Evolutionary conservation across 2,113 vertebrate genomes (phyloP).

Genomic region (Coregonus clupeaformis): DNA sequence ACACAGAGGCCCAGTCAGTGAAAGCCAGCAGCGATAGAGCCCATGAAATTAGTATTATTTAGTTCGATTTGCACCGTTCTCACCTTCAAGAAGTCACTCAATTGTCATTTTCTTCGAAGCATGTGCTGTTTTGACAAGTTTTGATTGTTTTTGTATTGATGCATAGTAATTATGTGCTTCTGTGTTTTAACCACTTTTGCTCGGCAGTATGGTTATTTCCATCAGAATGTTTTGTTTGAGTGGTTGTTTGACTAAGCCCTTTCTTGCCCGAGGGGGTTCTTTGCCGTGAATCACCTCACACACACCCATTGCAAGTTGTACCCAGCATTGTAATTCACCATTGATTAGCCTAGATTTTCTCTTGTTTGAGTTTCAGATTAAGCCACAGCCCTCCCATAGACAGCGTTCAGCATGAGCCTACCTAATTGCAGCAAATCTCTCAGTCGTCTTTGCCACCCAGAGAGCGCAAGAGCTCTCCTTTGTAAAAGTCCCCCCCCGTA

Average conservation of each 20-base stretch:
- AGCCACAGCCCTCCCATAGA: constrained; percentile 51
- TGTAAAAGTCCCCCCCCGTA: constrained; percentile 49
- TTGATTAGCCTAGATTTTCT: constrained; percentile 65
- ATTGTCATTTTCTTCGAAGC: constrained; percentile 1
- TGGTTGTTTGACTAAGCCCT: constrained; percentile 53
- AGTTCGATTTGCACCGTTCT: not conserved
- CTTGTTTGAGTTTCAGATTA: constrained; percentile 71
- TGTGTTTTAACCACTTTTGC: constrained; percentile 34
- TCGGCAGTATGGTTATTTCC: constrained; percentile 37
- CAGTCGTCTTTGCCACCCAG: constrained; percentile 58
- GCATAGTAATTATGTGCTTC: constrained; percentile 33
- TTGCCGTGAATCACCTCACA: constrained; percentile 52
- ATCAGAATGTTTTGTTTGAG: constrained; percentile 38
- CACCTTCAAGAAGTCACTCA: not conserved
- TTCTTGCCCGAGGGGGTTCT: constrained; percentile 52
- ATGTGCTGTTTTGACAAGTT: constrained; percentile 36
- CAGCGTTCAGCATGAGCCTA: constrained; percentile 58
- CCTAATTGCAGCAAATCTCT: constrained; percentile 62
- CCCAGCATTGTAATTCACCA: constrained; percentile 60
- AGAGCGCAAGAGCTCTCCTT: constrained; percentile 61
- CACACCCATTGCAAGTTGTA: constrained; percentile 42
- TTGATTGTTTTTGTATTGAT: constrained; percentile 19
- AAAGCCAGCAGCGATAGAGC: not conserved
- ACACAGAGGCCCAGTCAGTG: constrained; percentile 9
- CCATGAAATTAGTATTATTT: constrained; percentile 15